Evolutionary conservation across 2,113 vertebrate genomes (phyloP).

Genomic region (Gorilla gorilla): DNA sequence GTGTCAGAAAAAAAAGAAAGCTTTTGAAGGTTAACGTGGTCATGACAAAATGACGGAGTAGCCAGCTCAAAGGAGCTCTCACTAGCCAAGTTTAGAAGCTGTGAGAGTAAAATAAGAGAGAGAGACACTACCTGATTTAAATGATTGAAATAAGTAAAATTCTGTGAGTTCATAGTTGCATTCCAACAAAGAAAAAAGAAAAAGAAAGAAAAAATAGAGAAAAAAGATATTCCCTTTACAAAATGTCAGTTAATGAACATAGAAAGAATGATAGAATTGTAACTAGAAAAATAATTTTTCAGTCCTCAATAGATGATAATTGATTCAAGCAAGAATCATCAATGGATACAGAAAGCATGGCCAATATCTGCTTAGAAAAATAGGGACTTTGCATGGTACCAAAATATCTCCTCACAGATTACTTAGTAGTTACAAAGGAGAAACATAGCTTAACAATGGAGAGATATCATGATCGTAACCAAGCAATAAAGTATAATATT

Average conservation of each 20-base stretch:
- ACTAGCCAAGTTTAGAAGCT: background rate
- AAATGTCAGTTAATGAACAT: background rate
- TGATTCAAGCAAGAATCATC: background rate
- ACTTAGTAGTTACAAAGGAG: background rate
- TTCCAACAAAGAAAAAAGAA: background rate
- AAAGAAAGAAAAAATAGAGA: background rate
- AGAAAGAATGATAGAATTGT: background rate
- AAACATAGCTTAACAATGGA: background rate
- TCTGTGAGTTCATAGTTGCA: too few relatives aligned
- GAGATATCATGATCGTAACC: background rate
- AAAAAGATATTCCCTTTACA: background rate
- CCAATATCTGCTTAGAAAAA: background rate
- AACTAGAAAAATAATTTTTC: background rate
- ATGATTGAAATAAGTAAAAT: background rate
- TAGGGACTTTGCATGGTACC: background rate
- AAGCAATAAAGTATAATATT: too few relatives aligned
- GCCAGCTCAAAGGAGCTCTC: background rate
- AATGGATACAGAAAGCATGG: background rate
- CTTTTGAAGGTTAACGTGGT: background rate
- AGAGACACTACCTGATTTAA: background rate
- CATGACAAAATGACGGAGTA: background rate
- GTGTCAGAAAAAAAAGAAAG: background rate
- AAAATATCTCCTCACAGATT: background rate
- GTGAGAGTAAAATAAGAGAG: background rate
- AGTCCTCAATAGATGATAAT: background rate